Evolutionary conservation across 2,797 vertebrate species (phyloP), one percentile per base, ranked within the genome.

Genomic region (Megaceryle alcyon): DNA sequence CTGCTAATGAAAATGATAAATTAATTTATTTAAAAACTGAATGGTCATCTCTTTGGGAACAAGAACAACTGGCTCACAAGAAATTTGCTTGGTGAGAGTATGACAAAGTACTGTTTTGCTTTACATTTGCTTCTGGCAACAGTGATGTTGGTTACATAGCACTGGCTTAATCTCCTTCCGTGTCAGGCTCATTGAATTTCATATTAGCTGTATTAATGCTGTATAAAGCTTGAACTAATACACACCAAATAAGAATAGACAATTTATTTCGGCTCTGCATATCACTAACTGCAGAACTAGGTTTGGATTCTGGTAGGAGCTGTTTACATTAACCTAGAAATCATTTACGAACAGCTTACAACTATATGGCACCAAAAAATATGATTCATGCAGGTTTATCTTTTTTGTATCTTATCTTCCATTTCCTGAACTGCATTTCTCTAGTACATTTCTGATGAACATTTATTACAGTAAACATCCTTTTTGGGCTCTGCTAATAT

Each of bases 21-120:
- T 97, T 98, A 88, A 79, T 99, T 95, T 99, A 98, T 97, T 95
- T 99, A 73, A 97, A 97, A 96, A 97, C 96, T 12, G 98, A 98
- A 39, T 97, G 90, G 15, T 90, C 97, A 72, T 97, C 98, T 92
- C 53, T 95, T 31, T 98, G 98, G 98, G 94, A 96, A 82, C 97
- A 97, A 81, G 97, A 97, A 28, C 71, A 96, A 91, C 87, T 90
- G 48, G 70, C 94, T 75, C 96, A 94, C 35, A 94, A 61, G 77
- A 97, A 97, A 19, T 99, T 99, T 84, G 97, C 96, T 63, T 98
- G 98, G 99, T 99, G 49, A 97, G 96, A 92, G 22, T 14, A 19
- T 13, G 29, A 84, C 89, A 90, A 90, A 80, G 29, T 33, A 31
- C 16, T 82, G 5, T 9, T 80, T 90, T 92, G 23, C 6, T 92